Conservation (phyloP, 2,113 vertebrate species). For the Brachyhypopomus occidentalis region DNA sequence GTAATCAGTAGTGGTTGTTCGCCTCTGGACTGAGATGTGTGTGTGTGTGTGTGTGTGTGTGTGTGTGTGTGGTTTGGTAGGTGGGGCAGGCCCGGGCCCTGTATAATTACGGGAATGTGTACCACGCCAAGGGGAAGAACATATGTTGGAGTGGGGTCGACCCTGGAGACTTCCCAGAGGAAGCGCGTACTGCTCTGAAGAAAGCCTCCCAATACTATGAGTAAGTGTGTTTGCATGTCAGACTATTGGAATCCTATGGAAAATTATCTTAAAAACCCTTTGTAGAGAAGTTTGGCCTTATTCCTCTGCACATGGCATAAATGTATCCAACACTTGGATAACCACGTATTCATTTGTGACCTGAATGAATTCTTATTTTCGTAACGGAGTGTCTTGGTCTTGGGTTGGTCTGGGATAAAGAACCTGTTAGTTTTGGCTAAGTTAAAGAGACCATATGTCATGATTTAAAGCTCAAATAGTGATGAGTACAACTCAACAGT, state of each 20-base stretch:
- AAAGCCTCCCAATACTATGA: conserved; percentile 93
- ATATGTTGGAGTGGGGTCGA: conserved; percentile 87
- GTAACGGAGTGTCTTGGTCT: too few relatives aligned
- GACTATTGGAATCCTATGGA: too few relatives aligned
- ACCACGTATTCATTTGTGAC: too few relatives aligned
- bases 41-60: conserved; percentile 65
- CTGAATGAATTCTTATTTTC: too few relatives aligned
- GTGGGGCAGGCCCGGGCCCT: conserved; percentile 95
- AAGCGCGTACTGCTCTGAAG: conserved; percentile 83
- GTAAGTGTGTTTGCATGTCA: conserved; percentile 75
- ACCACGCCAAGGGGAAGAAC: conserved; percentile 94
- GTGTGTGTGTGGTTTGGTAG: conserved; percentile 74
- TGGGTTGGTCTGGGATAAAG: not conserved
- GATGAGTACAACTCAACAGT: too few relatives aligned
- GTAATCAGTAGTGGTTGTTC: conserved; percentile 29
- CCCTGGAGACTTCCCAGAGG: conserved; percentile 90
- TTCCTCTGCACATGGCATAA: too few relatives aligned
- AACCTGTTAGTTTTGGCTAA: not conserved
- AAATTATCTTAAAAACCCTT: too few relatives aligned
- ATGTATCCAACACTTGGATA: too few relatives aligned
- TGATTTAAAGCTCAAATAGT: not conserved
- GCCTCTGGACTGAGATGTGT: conserved; percentile 1
- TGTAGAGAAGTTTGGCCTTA: too few relatives aligned
- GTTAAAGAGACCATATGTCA: not conserved
- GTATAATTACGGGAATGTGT: conserved; percentile 97